Base-by-base conservation (phyloP, 2,113 vertebrate species). In the Lepus europaeus region DNA sequence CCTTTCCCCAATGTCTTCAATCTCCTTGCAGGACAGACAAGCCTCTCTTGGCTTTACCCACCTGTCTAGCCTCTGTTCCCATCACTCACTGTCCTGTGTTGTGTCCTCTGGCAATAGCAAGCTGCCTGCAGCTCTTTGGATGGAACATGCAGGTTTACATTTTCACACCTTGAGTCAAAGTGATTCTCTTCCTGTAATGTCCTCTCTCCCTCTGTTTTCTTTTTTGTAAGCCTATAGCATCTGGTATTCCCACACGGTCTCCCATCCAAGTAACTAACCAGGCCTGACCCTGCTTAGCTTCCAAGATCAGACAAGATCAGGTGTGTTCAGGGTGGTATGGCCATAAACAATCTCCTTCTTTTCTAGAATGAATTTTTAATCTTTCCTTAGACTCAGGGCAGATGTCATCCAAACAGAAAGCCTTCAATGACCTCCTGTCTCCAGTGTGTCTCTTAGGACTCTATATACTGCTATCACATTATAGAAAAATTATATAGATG, bases 311-410 rank as follows among this genome's bases (percentile, higher is more conserved):
- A 39, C 39, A 39, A 39, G 39, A 39, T 39, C 5, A 6, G 39
- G 39, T 39, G 39, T 5, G 39, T 39, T 39, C 39, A 39, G 39
- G 39, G 39, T 39, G 39, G 39, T 39, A 39, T 39, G 39, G 39
- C 39, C 39, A 39, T 39, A 39, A 39, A 39, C 39, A 39, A 39
- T 39, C 39, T 39, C 39, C 39, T 39, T 39, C 20, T 87, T 87
- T 93, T 88, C 63, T 91, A 23, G 36, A 66, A 81, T n/a, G 36
- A 64, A n/a, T 39, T 80, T 74, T 61, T 90, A 51, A 64, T 70
- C 53, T 92, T 77, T 69, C 20, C 79, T 56, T 56, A 91, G 36
- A 78, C 39, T 86, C 13, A 74, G 14, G 66, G 23, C 39, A 85
- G n/a, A 12, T 31, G 27, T 39, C 61, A 33, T 81, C 19, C 45